Conservation (phyloP, 1,140 invertebrate species). For the Drosophila orosa region DNA sequence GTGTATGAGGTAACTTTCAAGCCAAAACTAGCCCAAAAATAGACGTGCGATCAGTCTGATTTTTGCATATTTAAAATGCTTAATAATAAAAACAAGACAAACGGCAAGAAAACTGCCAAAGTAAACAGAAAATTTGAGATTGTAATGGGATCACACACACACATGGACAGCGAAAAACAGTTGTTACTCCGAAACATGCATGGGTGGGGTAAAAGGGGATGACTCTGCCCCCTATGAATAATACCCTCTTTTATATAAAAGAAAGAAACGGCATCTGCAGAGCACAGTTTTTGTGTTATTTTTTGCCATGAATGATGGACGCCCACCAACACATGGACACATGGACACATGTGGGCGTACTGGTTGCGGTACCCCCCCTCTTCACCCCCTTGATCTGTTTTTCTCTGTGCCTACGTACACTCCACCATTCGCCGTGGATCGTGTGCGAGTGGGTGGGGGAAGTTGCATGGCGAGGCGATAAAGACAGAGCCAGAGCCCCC, state of each 20-base stretch:
- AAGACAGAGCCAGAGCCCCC: constrained; percentile 8
- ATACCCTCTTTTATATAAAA: neutral
- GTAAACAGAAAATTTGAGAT: constrained; percentile 11
- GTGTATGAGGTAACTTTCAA: neutral
- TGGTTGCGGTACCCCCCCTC: constrained; percentile 9
- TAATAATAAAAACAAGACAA: neutral
- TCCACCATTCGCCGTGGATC: constrained; percentile 7
- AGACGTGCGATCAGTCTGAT: constrained; percentile 10
- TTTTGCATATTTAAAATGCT: constrained; percentile 9
- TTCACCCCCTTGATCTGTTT: neutral
- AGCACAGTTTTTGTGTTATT: constrained; percentile 9
- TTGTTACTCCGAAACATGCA: neutral
- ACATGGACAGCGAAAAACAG: neutral
- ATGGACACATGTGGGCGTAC: constrained; percentile 38
- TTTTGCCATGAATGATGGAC: constrained; percentile 18
- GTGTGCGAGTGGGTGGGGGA: constrained; percentile 20
- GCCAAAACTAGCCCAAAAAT: neutral
- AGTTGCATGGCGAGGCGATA: constrained; percentile 18
- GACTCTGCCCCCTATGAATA: constrained; percentile 13
- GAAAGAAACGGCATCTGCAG: constrained; percentile 27
- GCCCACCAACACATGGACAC: constrained; percentile 38
- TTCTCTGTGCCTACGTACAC: constrained; percentile 26
- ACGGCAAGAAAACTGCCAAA: neutral
- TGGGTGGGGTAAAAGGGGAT: constrained; percentile 7
- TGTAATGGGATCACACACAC: constrained; percentile 4